phyloP scores from a whole-genome alignment of 35 echinoderm and acorn worm species.

The Chiridota heheva region DNA sequence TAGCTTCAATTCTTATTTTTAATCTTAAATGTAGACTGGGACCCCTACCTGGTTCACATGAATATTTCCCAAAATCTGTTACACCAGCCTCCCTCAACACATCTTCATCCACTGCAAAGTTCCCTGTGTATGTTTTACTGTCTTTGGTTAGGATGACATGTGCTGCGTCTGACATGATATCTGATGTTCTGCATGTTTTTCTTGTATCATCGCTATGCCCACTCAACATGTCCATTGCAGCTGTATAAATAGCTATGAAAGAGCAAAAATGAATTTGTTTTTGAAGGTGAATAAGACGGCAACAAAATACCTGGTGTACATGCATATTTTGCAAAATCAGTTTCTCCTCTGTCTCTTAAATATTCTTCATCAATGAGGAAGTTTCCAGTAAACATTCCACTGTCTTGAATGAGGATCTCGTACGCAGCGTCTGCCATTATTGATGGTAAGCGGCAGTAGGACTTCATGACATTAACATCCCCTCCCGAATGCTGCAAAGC shows the following conservation, averaged over 20 bases:
- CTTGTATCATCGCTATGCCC: slow-evolving; percentile 39
- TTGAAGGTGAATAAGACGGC: too few species aligned
- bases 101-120: slow-evolving; percentile 92
- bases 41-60: slow-evolving; percentile 68
- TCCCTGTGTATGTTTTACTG: slow-evolving; percentile 81
- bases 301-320: slow-evolving; percentile 66
- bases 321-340: slow-evolving; percentile 82
- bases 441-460: slow-evolving; percentile 58
- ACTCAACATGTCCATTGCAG: slow-evolving; percentile 86
- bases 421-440: slow-evolving; percentile 93
- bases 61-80: slow-evolving; percentile 81
- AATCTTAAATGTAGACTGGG: background rate
- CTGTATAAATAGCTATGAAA: slow-evolving; percentile 82
- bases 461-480: slow-evolving; percentile 20
- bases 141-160: slow-evolving; percentile 90
- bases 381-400: slow-evolving; percentile 81
- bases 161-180: slow-evolving; percentile 89
- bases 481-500: slow-evolving; percentile 86
- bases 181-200: slow-evolving; percentile 63
- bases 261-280: slow-evolving; percentile 10
- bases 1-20: background rate
- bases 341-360: slow-evolving; percentile 63
- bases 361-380: slow-evolving; percentile 91
- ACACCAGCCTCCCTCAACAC: slow-evolving; percentile 69
- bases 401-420: slow-evolving; percentile 86